Conservation (phyloP, 92 coral and sea anemone genomes). For the Scolanthus callimorphus region DNA sequence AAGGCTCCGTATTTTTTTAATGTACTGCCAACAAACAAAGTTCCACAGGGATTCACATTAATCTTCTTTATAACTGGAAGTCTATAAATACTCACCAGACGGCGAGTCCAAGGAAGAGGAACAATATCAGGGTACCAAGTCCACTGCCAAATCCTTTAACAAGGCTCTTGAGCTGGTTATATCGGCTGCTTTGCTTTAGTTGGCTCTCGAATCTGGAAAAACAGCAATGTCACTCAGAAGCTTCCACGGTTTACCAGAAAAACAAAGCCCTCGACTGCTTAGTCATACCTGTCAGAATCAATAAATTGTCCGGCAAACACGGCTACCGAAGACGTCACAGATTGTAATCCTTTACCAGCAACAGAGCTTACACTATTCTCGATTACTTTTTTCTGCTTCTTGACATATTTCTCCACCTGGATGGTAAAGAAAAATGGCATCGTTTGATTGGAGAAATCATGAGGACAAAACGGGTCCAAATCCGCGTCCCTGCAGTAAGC, state of each 20-base stretch:
- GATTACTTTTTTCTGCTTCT: constrained; percentile 54
- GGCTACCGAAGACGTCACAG: constrained; percentile 82
- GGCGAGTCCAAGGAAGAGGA: constrained; percentile 83
- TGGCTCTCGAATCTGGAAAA: constrained; percentile 6
- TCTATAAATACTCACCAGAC: constrained; percentile 95
- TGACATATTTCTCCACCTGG: constrained; percentile 60
- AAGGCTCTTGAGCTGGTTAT: constrained; percentile 67
- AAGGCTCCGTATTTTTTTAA: too few species aligned
- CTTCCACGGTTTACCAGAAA: too few species aligned
- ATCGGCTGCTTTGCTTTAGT: constrained; percentile 30
- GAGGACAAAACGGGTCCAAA: too few species aligned
- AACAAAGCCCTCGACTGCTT: too few species aligned
- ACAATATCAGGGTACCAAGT: constrained; percentile 53
- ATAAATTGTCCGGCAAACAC: constrained; percentile 78
- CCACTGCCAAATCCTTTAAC: constrained; percentile 76
- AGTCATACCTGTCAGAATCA: constrained; percentile 67
- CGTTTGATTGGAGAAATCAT: too few species aligned
- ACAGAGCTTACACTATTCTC: constrained; percentile 50
- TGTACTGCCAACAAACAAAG: too few species aligned
- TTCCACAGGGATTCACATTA: too few species aligned
- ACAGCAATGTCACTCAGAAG: too few species aligned
- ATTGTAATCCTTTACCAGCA: constrained; percentile 72
- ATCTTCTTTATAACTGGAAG: too few species aligned
- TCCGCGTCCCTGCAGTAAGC: too few species aligned
- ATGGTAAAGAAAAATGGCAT: too few species aligned